Percentiles rank a stretch among this genome's conserved stretches.
Evolutionary conservation across 2,113 vertebrate species (phyloP).

Genomic region (Microtus pennsylvanicus): DNA sequence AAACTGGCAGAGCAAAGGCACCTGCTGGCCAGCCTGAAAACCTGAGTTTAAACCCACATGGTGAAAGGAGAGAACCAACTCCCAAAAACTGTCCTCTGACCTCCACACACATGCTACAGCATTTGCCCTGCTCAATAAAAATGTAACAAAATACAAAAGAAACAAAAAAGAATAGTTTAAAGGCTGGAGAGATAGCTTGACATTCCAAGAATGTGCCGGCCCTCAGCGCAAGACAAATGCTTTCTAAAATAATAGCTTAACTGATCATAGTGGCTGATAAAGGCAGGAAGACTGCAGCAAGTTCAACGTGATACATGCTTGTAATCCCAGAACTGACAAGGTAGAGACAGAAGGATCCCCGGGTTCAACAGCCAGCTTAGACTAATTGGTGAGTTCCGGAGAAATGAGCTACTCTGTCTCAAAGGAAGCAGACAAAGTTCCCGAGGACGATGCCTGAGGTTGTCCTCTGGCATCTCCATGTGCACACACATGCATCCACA

Average conservation of each 20-base stretch:
- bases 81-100: neutral
- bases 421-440: neutral
- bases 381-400: neutral
- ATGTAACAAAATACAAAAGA: neutral
- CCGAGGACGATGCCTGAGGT: neutral
- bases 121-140: neutral
- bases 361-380: neutral
- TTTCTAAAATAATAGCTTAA: neutral
- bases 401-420: neutral
- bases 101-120: neutral
- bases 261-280: neutral
- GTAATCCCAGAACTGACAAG: neutral
- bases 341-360: neutral
- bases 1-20: neutral
- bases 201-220: neutral
- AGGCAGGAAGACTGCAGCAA: neutral
- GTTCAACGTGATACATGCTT: neutral
- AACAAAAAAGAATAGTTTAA: neutral
- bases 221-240: neutral
- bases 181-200: neutral
- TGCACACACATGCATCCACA: neutral
- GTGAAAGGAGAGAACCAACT: neutral
- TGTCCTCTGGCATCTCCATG: neutral
- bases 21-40: neutral
- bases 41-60: neutral